Evolutionary conservation across 2,888 invertebrate genomes (phyloP).

Genomic region (Dendrolimus houi): DNA sequence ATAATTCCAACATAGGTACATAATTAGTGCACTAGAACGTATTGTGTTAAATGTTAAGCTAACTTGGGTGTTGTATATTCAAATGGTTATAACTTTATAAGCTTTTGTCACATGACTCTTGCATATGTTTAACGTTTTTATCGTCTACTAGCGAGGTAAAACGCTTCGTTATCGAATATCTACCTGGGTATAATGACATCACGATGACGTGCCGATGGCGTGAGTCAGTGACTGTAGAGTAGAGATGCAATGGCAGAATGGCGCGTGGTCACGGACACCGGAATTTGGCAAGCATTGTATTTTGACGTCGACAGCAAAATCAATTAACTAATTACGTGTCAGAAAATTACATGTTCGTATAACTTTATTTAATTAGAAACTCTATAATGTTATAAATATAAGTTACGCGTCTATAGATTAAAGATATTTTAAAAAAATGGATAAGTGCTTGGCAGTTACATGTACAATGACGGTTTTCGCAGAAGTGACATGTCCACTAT

Average conservation of each 20-base stretch:
- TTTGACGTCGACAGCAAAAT: not conserved
- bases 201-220: conserved; percentile 25
- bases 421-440: too few species aligned
- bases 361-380: too few species aligned
- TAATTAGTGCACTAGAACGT: too few species aligned
- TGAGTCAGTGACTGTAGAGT: conserved; percentile 38
- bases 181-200: conserved; percentile 35
- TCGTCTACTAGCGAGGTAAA: not conserved
- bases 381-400: too few species aligned
- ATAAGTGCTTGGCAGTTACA: too few species aligned
- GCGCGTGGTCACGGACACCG: conserved; percentile 14
- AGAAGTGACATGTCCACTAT: too few species aligned
- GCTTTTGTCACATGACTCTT: not conserved
- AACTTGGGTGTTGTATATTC: not conserved
- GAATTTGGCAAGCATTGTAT: conserved; percentile 11
- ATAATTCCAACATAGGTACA: too few species aligned
- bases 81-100: too few species aligned
- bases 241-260: conserved; percentile 24
- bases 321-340: not conserved
- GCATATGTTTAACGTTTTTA: not conserved
- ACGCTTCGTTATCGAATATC: conserved; percentile 1
- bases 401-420: too few species aligned
- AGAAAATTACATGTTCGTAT: too few species aligned
- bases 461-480: too few species aligned
- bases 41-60: too few species aligned